Percentiles rank a stretch among this genome's conserved stretches.
phyloP scores from a whole-genome alignment of 2,797 vertebrate species.

The Melanotaenia parkinsoni region DNA sequence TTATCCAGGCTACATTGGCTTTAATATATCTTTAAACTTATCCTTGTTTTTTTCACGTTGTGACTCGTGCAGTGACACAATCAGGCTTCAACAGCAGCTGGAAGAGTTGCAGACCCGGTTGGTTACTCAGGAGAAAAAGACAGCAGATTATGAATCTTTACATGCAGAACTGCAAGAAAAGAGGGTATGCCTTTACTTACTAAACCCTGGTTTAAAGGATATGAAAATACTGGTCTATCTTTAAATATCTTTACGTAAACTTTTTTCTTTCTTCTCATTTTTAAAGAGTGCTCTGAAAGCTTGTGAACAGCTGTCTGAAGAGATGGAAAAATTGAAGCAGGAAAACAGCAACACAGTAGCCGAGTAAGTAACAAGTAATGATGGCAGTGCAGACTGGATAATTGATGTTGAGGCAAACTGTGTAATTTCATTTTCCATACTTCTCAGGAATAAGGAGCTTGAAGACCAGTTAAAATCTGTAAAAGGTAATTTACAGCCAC shows the following conservation, averaged over 20 bases:
- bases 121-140: constrained; percentile 87
- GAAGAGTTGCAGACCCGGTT: constrained; percentile 90
- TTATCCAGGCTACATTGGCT: neutral
- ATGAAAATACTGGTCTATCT: neutral
- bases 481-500: constrained; percentile 83
- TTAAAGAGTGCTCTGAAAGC: constrained; percentile 85
- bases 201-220: neutral
- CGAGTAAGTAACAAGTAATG: constrained; percentile 56
- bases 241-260: neutral
- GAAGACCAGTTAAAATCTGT: constrained; percentile 86
- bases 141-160: constrained; percentile 85
- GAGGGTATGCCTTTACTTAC: constrained; percentile 77
- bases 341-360: constrained; percentile 78
- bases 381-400: neutral
- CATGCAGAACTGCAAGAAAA: constrained; percentile 91
- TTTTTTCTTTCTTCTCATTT: neutral
- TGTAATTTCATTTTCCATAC: constrained; percentile 15
- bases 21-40: neutral
- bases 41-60: neutral
- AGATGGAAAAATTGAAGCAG: constrained; percentile 84
- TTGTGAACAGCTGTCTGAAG: constrained; percentile 82
- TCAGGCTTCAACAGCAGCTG: constrained; percentile 88
- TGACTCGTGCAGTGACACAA: constrained; percentile 83
- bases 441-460: constrained; percentile 86
- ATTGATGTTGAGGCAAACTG: neutral